Evolutionary conservation across 2,888 invertebrate species (phyloP).

Genomic region (Dicycla oo): DNA sequence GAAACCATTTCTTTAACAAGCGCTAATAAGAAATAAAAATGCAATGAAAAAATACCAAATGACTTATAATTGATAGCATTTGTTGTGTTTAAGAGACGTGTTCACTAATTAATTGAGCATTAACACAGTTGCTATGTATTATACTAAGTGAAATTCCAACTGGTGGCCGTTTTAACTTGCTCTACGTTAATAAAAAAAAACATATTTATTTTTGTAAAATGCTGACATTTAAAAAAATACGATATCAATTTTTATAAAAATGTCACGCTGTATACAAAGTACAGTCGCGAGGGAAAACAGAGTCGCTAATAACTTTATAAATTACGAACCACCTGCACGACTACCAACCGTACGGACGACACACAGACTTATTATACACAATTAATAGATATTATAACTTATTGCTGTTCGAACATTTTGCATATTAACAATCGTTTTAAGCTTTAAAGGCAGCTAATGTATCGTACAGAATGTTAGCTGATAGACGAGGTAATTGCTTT

Average conservation of each 20-base stretch:
- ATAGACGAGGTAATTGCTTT: conserved; percentile 56
- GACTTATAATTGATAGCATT: conserved; percentile 60
- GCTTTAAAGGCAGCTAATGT: conserved; percentile 32
- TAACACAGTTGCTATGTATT: conserved; percentile 53
- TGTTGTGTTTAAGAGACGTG: conserved; percentile 53
- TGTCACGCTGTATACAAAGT: conserved; percentile 50
- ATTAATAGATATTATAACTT: conserved; percentile 44
- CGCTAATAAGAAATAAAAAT: conserved; percentile 53
- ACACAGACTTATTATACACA: conserved; percentile 29
- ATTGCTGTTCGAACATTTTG: conserved; percentile 29
- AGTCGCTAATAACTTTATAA: conserved; percentile 39
- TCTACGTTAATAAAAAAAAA: conserved; percentile 49
- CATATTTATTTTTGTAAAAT: conserved; percentile 39
- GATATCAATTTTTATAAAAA: conserved; percentile 59
- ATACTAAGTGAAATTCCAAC: conserved; percentile 59
- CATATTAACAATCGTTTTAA: conserved; percentile 34
- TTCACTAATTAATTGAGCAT: conserved; percentile 63
- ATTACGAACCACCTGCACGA: conserved; percentile 48
- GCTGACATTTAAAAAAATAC: conserved; percentile 64
- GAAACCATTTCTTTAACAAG: conserved; percentile 46
- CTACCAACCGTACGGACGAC: conserved; percentile 1
- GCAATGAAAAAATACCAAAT: conserved; percentile 59
- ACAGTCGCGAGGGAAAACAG: conserved; percentile 26
- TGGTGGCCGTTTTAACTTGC: conserved; percentile 23
- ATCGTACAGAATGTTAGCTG: conserved; percentile 44